Conservation (phyloP, 2,113 vertebrate genomes). For the Lagopus leucura region DNA sequence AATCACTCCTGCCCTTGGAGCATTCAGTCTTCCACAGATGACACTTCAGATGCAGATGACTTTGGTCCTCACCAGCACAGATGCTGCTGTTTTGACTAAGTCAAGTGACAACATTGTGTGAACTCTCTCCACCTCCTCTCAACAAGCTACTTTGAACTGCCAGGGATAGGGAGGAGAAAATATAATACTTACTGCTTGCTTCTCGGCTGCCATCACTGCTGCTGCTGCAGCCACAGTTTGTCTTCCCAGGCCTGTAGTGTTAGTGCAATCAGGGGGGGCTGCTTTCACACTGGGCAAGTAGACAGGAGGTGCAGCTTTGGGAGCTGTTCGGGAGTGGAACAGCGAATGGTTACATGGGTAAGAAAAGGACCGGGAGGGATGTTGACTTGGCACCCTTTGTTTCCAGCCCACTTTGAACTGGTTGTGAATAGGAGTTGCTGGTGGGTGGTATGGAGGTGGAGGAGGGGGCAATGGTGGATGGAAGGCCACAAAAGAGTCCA, state of each 20-base stretch:
- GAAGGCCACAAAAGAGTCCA: slow-evolving; percentile 94
- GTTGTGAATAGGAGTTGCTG: slow-evolving; percentile 86
- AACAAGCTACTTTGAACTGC: not conserved
- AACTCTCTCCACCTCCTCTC: not conserved
- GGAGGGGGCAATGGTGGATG: slow-evolving; percentile 94
- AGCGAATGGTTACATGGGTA: slow-evolving; percentile 94
- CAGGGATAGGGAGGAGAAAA: not conserved
- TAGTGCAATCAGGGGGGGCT: slow-evolving; percentile 91
- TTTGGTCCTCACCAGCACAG: not conserved
- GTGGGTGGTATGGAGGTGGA: slow-evolving; percentile 94
- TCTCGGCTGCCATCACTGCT: slow-evolving; percentile 80
- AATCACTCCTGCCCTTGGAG: not conserved
- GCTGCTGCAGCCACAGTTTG: slow-evolving; percentile 70
- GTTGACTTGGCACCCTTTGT: slow-evolving; percentile 89
- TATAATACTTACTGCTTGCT: slow-evolving; percentile 84
- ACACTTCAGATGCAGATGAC: not conserved
- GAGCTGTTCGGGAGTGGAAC: slow-evolving; percentile 83
- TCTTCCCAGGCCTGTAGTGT: slow-evolving; percentile 81
- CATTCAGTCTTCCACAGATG: not conserved
- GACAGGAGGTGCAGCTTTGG: slow-evolving; percentile 84
- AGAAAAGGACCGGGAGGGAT: slow-evolving; percentile 94
- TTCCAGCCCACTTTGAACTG: slow-evolving; percentile 94
- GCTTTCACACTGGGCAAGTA: slow-evolving; percentile 86
- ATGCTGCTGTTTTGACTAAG: not conserved
- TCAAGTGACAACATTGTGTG: not conserved